Percentiles rank a stretch among this genome's conserved stretches.
Conservation (phyloP, 2,888 invertebrate species). For the Allygus modestus region DNA sequence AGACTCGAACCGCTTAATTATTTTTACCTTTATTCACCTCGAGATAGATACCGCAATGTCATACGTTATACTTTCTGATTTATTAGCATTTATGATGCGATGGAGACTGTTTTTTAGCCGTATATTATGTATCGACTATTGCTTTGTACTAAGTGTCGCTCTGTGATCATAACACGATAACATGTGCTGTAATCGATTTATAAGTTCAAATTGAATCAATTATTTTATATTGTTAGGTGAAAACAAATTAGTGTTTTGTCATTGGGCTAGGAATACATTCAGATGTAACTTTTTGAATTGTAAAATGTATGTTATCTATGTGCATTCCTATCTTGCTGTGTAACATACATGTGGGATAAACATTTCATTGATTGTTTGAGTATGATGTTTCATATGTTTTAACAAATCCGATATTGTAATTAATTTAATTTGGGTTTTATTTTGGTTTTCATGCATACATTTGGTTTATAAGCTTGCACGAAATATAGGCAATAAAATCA, state of each 20-base stretch:
- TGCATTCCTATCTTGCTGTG: slow-evolving; percentile 45
- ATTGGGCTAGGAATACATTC: slow-evolving; percentile 4
- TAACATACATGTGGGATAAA: slow-evolving; percentile 39
- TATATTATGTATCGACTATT: neutral
- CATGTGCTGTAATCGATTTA: slow-evolving; percentile 5
- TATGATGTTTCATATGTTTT: neutral
- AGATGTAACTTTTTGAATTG: slow-evolving; percentile 21
- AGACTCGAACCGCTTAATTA: slow-evolving; percentile 40
- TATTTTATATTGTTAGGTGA: slow-evolving; percentile 18
- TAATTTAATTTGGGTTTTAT: neutral
- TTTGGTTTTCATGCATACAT: neutral
- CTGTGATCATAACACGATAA: slow-evolving; percentile 31
- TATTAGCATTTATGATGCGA: neutral
- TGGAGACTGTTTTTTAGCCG: neutral
- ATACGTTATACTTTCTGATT: neutral
- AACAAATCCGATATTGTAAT: neutral
- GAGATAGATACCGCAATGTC: neutral
- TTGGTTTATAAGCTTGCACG: neutral
- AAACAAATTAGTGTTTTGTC: slow-evolving; percentile 31
- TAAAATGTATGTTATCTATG: slow-evolving; percentile 49
- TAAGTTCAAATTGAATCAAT: slow-evolving; percentile 38
- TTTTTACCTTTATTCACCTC: slow-evolving; percentile 46
- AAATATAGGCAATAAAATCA: neutral
- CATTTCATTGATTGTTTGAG: neutral
- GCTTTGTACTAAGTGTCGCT: slow-evolving; percentile 35